phyloP scores from a whole-genome alignment of 2,113 vertebrate genomes.

The Benitochromis conjunctus region DNA sequence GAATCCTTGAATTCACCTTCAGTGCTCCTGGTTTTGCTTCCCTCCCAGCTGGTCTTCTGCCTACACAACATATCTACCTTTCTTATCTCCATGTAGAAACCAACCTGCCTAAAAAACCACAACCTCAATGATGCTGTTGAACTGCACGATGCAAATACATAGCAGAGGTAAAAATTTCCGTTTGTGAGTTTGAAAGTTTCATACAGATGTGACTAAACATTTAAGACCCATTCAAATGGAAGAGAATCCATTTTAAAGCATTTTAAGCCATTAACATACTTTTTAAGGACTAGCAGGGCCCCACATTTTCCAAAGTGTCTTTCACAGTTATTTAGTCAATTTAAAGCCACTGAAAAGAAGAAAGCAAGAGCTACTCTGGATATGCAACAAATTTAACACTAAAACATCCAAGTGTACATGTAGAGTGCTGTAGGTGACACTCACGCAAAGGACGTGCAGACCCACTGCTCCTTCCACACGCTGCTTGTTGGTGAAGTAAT shows the following conservation, averaged over 20 bases:
- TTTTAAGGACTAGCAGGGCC: no score
- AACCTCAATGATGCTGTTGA: background rate
- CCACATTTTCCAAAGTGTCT: no score
- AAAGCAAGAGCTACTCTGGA: background rate
- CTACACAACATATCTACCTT: background rate
- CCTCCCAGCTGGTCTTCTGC: background rate
- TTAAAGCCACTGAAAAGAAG: background rate
- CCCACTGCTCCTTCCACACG: slow-evolving; percentile 85
- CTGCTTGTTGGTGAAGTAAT: slow-evolving; percentile 89
- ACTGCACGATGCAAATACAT: background rate
- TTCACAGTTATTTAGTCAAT: no score
- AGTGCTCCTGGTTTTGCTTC: no score
- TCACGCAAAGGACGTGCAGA: slow-evolving; percentile 91
- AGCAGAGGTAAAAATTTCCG: background rate
- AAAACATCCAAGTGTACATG: background rate
- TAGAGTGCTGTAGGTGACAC: slow-evolving; percentile 54
- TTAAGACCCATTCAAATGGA: background rate
- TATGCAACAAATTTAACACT: background rate
- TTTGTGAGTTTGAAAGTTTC: background rate
- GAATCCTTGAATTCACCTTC: background rate
- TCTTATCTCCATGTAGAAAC: background rate
- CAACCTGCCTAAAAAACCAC: background rate
- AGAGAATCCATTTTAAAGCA: background rate
- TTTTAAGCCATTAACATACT: no score
- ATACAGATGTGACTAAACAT: background rate